Evolutionary conservation across 1,140 invertebrate species (phyloP).

Genomic region (Yoshiicerus persimilis): DNA sequence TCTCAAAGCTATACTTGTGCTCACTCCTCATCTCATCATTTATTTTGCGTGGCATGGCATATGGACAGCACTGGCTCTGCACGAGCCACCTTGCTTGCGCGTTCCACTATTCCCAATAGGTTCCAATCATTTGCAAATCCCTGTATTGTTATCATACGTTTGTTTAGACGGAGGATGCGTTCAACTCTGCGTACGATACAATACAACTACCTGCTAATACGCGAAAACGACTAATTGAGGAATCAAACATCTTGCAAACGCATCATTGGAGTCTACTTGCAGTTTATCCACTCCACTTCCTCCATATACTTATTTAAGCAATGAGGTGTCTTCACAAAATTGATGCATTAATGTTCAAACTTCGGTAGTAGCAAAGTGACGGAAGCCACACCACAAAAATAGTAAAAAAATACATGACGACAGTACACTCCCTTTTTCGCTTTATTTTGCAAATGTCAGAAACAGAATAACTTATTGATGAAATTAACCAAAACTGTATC

Average conservation of each 20-base stretch:
- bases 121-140: neutral
- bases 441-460: neutral
- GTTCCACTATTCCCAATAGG: neutral
- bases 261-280: neutral
- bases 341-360: neutral
- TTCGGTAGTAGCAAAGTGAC: neutral
- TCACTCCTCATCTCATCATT: neutral
- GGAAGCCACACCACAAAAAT: neutral
- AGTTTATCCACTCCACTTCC: neutral
- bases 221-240: neutral
- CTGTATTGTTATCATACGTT: neutral
- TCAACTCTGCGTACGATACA: neutral
- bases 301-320: neutral
- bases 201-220: neutral
- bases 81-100: constrained; percentile 13
- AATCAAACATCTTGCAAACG: constrained; percentile 20
- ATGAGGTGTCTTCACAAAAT: neutral
- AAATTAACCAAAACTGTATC: too few relatives aligned
- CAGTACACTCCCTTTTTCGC: neutral
- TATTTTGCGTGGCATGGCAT: neutral
- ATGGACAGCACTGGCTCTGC: neutral
- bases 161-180: neutral
- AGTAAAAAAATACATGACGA: neutral
- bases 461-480: neutral
- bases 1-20: neutral